These are phyloP conservation scores for Sitophilus oryzae DNA, from an alignment of 1,140 invertebrate species.

Conservation along the genomic window DNA sequence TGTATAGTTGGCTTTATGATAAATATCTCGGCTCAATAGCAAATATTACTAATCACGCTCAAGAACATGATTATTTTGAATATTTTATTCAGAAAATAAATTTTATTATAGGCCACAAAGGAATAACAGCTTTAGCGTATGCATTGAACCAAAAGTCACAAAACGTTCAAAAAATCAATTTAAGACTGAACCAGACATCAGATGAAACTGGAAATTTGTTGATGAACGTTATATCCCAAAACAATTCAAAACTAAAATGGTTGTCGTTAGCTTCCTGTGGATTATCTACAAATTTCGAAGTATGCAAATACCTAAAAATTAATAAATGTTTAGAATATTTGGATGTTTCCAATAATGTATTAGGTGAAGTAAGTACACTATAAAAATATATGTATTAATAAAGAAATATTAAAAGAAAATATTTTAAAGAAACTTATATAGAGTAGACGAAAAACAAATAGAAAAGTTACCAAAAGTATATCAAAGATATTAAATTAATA, in stretches of 20 bases:
- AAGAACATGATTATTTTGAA: too few relatives aligned
- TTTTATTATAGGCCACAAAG: slow-evolving; percentile 1
- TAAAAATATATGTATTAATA: background rate
- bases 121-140: slow-evolving; percentile 13
- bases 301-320: slow-evolving; percentile 1
- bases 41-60: too few relatives aligned
- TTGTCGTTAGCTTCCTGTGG: slow-evolving; percentile 12
- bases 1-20: too few relatives aligned
- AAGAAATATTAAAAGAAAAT: background rate
- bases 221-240: background rate
- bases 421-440: too few relatives aligned
- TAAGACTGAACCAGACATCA: slow-evolving; percentile 14
- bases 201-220: slow-evolving; percentile 9
- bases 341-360: slow-evolving; percentile 19
- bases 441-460: too few relatives aligned
- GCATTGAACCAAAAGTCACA: slow-evolving; percentile 1
- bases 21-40: too few relatives aligned
- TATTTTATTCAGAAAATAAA: too few relatives aligned
- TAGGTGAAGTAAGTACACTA: slow-evolving; percentile 13
- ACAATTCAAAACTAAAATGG: slow-evolving; percentile 1
- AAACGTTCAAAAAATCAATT: slow-evolving; percentile 7
- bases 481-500: too few relatives aligned
- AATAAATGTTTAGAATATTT: slow-evolving; percentile 7
- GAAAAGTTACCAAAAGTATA: too few relatives aligned
- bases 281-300: slow-evolving; percentile 6